phyloP scores from a whole-genome alignment of 2,888 invertebrate species.

The Lutraria lutraria region DNA sequence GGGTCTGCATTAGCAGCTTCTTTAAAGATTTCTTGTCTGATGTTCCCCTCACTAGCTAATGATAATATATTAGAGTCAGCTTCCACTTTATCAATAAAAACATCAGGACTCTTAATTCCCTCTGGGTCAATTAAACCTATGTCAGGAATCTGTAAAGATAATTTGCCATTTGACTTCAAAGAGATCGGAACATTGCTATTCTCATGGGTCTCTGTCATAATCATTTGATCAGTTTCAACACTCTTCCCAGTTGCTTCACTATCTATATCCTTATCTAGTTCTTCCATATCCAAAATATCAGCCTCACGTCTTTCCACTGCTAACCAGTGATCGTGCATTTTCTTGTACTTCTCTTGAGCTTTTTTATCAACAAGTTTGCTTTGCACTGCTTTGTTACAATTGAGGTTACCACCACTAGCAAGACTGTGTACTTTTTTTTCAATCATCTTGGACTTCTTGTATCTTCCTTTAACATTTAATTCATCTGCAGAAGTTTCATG shows the following conservation, averaged over 20 bases:
- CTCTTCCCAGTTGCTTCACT: conserved; percentile 9
- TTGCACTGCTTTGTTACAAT: conserved; percentile 20
- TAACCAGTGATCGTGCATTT: conserved; percentile 61
- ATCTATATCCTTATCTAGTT: conserved; percentile 35
- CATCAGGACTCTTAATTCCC: not conserved
- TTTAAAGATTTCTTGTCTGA: not conserved
- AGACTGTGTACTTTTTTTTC: conserved; percentile 9
- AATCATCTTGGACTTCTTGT: conserved; percentile 24
- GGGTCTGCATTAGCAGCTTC: not conserved
- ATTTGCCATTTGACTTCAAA: not conserved
- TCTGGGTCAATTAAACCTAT: not conserved
- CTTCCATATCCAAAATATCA: conserved; percentile 62
- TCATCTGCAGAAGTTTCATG: not conserved
- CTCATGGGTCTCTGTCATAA: not conserved
- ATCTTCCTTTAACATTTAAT: not conserved
- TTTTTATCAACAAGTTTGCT: conserved; percentile 35
- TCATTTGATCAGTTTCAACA: not conserved
- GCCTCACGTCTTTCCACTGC: conserved; percentile 65
- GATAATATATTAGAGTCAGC: not conserved
- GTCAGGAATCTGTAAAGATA: not conserved
- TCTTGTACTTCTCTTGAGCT: conserved; percentile 57
- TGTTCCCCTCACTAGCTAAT: not conserved
- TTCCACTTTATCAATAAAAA: not conserved
- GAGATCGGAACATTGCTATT: not conserved
- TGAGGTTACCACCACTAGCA: not conserved